phyloP scores from a whole-genome alignment of 2,888 invertebrate genomes.

The Drosophila mulleri region DNA sequence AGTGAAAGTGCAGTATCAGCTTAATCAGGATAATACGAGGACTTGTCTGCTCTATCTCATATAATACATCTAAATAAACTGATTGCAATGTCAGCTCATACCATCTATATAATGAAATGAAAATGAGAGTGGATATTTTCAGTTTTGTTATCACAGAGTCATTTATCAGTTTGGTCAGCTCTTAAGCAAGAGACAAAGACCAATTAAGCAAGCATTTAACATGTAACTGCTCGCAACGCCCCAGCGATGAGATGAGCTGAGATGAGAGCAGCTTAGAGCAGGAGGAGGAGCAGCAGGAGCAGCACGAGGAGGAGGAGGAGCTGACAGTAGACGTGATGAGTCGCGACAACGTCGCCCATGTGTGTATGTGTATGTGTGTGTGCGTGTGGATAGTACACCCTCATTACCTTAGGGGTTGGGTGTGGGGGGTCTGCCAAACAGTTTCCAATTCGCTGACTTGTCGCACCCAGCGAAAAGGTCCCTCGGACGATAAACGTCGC shows the following conservation, averaged over 20 bases:
- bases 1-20: neutral
- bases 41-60: neutral
- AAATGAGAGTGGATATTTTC: neutral
- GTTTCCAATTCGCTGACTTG: conserved; percentile 76
- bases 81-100: neutral
- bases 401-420: conserved; percentile 47
- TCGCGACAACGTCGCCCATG: conserved; percentile 7
- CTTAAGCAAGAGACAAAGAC: conserved; percentile 50
- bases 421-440: conserved; percentile 12
- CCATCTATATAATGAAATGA: neutral
- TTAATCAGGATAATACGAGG: neutral
- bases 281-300: no score
- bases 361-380: conserved; percentile 1
- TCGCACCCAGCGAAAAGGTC: conserved; percentile 68
- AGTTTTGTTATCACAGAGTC: conserved; percentile 21
- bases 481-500: conserved; percentile 71
- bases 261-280: neutral
- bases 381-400: conserved; percentile 3
- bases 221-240: conserved; percentile 72
- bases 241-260: conserved; percentile 47
- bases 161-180: conserved; percentile 64
- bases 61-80: neutral
- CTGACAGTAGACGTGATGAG: conserved; percentile 37
- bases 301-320: neutral
- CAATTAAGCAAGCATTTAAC: conserved; percentile 73